Percentiles rank a stretch among this genome's conserved stretches.
phyloP scores from a whole-genome alignment of 1,140 invertebrate genomes.

The Drosophila serrata region DNA sequence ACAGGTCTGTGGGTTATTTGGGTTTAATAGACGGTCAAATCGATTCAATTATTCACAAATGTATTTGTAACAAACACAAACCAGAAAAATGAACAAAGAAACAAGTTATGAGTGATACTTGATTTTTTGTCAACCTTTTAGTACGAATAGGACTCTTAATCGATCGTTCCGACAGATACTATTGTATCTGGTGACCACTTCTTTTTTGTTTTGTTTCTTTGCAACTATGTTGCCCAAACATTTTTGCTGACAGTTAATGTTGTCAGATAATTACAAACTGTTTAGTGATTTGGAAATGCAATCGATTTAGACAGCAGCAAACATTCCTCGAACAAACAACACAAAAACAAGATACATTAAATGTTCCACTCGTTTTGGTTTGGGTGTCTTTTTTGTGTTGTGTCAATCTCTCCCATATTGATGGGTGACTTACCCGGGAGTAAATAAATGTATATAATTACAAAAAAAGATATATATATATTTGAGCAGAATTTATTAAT shows the following conservation, averaged over 20 bases:
- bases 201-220: slow-evolving; percentile 28
- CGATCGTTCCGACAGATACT: slow-evolving; percentile 5
- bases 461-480: background rate
- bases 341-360: slow-evolving; percentile 21
- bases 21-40: slow-evolving; percentile 37
- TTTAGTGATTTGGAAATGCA: slow-evolving; percentile 39
- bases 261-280: slow-evolving; percentile 44
- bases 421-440: slow-evolving; percentile 12
- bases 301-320: slow-evolving; percentile 37
- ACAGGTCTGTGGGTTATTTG: slow-evolving; percentile 46
- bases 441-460: slow-evolving; percentile 14
- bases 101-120: slow-evolving; percentile 43
- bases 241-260: slow-evolving; percentile 37
- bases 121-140: slow-evolving; percentile 41
- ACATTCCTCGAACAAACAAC: slow-evolving; percentile 16
- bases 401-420: slow-evolving; percentile 12
- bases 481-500: slow-evolving; percentile 3
- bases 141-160: slow-evolving; percentile 29
- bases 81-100: slow-evolving; percentile 5
- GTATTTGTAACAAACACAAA: slow-evolving; percentile 17
- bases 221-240: slow-evolving; percentile 25
- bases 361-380: slow-evolving; percentile 12
- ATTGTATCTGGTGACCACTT: slow-evolving; percentile 2
- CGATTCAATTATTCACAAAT: slow-evolving; percentile 38
- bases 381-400: slow-evolving; percentile 14